Evolutionary conservation across 2,888 invertebrate species (phyloP), one percentile per base, ranked within the genome.

Genomic region (Andrena chrysosceles): DNA sequence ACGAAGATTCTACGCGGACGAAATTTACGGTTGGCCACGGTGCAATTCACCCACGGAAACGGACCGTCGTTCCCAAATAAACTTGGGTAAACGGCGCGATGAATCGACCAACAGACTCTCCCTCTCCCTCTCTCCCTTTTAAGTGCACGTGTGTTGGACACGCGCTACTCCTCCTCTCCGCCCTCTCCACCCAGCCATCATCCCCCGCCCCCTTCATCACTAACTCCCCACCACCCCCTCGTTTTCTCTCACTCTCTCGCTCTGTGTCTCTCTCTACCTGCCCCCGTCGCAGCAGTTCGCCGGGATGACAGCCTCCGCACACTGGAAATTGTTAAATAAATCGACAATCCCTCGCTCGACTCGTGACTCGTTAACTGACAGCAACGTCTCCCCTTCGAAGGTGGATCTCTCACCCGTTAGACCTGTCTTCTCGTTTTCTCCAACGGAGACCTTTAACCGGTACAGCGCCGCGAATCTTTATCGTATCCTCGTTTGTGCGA

Each of bases 1-100:
- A 89, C 89, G 89, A 89, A 87, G 89, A 89, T 89, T 87, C 87
- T 86, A 82, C 87, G 69, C 79, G 86, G 85, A 77, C 79, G 85
- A 87, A 89, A 89, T 89, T 89, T 89, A 89, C 89, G 89, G 86
- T 87, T 87, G 83, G 87, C 86, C 86, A 85, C 87, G 89, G 82
- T 89, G 89, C 89, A 86, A 89, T 89, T 89, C 89, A 89, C 87
- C 89, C 89, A 88, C 88, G 89, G 88, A 89, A 88, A 88, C 88
- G 87, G 79, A 83, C 85, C 87, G 87, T 84, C 88, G 84, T 89
- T 89, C 85, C 89, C 89, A 86, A 89, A 89, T 89, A 89, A 89
- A 89, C 86, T 87, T 84, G 76, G 83, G 84, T 86, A 86, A 89
- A 89, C 88, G 87, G 87, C 86, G 84, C 82, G 75, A 83, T 84